Evolutionary conservation across 2,888 invertebrate genomes (phyloP), one percentile per base, ranked within the genome.

Genomic region (Pristionchus mayeri): DNA sequence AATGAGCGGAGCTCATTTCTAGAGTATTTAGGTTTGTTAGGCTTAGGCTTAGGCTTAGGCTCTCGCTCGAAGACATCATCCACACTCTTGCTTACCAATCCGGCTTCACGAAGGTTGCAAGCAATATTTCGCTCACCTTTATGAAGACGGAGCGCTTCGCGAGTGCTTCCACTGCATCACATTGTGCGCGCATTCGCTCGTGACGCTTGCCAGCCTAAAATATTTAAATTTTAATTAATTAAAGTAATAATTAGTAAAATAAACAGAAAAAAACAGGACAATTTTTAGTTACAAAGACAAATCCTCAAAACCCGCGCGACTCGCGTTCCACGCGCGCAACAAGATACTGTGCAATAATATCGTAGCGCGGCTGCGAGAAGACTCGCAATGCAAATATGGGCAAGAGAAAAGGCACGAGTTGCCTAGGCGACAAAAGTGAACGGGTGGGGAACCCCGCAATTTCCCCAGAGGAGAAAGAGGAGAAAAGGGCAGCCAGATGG

Each of bases 141-240:
- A 83, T 71, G 54, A 83, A 83, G 16, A 83, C 83, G 21, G 67
- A 67, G 16, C 83, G 48, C 13, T 44, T 44, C 9, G 83, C 67
- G 71, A 83, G 83, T 37, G 83, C 83, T 48, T 63, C 71, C 6
- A 71, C 52, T 1, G 67, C 83, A 44, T 83, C 83, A 7, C 30
- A 34, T 18, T 83, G 83, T 3, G 71, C 71, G n/a, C 67, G 79
- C 63, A 84, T 57, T 13, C 83, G 83, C 11, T 71, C 54, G 79
- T 86, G 86, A 4, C 85, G 82, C 44, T 86, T 85, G 34, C 86
- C 86, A 7, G 82, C 24, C 86, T 85, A 13, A 63, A 82, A 63
- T 30, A 30, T 54, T 24, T 40, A n/a, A 48, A 30, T 50, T 67
- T 9, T 30, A 50, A 48, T 50, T 78, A 48, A 37, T 52, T 30